Percentiles rank a stretch among this genome's conserved stretches.
phyloP scores from a whole-genome alignment of 2,888 invertebrate species.

The Erebia ligea region DNA sequence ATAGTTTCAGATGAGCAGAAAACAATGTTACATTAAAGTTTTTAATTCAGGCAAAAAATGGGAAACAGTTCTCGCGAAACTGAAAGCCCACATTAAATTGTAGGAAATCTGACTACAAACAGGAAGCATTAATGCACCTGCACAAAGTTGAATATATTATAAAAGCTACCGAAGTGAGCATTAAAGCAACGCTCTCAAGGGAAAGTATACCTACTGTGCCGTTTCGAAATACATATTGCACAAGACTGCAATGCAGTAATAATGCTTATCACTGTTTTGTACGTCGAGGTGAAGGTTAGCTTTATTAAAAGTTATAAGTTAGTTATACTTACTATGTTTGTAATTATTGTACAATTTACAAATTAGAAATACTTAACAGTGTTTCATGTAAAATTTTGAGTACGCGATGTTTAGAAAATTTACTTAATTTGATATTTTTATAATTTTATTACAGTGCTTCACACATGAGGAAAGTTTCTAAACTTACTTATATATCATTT shows the following conservation, averaged over 20 bases:
- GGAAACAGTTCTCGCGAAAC: background rate
- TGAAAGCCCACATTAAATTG: conserved; percentile 14
- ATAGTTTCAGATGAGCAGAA: background rate
- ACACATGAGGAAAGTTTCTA: too few relatives aligned
- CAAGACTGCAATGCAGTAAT: conserved; percentile 43
- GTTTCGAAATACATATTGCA: conserved; percentile 41
- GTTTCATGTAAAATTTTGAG: background rate
- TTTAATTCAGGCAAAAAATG: background rate
- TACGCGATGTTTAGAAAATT: conserved; percentile 5
- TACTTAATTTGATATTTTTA: background rate
- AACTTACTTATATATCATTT: too few relatives aligned
- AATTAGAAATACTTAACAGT: conserved; percentile 10
- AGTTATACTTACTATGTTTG: conserved; percentile 6
- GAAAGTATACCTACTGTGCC: conserved; percentile 38
- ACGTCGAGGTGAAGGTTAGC: conserved; percentile 38
- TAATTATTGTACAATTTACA: conserved; percentile 10
- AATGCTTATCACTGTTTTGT: conserved; percentile 40
- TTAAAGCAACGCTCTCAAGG: conserved; percentile 37
- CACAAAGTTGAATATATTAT: conserved; percentile 29
- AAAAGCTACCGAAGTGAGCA: conserved; percentile 26
- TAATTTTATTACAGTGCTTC: too few relatives aligned
- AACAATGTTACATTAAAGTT: background rate
- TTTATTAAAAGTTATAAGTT: conserved; percentile 29
- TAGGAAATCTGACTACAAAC: conserved; percentile 23
- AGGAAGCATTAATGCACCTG: conserved; percentile 27